Evolutionary conservation across 1,140 invertebrate genomes (phyloP).

Genomic region (Andrena cerasifolii): DNA sequence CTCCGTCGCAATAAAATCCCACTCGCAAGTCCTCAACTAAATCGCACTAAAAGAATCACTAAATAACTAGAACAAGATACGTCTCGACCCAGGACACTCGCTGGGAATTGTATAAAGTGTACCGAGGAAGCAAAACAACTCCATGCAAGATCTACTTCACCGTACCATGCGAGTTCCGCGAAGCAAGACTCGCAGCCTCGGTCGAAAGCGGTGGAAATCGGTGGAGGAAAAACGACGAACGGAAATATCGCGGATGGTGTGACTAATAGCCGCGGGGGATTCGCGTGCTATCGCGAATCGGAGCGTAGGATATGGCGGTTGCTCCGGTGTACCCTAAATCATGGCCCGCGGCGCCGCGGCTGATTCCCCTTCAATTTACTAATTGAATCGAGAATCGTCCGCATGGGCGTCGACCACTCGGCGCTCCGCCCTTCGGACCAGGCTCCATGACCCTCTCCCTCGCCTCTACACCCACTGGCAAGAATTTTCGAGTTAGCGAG

Average conservation of each 20-base stretch:
- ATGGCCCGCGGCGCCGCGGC: slow-evolving; percentile 31
- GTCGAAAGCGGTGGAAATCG: neutral
- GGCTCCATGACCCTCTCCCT: slow-evolving; percentile 30
- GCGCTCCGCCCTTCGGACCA: neutral
- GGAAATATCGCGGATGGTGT: no score
- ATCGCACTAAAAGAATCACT: no score
- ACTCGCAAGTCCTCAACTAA: no score
- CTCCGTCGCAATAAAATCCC: no score
- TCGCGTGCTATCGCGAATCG: neutral
- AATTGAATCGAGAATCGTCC: slow-evolving; percentile 74
- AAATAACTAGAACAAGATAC: no score
- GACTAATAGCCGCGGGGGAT: neutral
- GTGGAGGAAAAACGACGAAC: no score
- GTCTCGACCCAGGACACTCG: no score
- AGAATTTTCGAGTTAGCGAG: neutral
- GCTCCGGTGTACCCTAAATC: slow-evolving; percentile 39
- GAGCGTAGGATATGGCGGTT: neutral
- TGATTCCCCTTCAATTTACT: slow-evolving; percentile 75
- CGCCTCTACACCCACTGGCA: slow-evolving; percentile 46
- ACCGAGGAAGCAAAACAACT: no score
- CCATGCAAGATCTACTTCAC: neutral
- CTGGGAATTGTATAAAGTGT: no score
- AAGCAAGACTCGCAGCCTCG: neutral
- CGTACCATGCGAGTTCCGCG: neutral
- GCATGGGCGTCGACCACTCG: neutral